Evolutionary conservation across 2,888 invertebrate genomes (phyloP).

Genomic region (Drosophila neoperkinsi): DNA sequence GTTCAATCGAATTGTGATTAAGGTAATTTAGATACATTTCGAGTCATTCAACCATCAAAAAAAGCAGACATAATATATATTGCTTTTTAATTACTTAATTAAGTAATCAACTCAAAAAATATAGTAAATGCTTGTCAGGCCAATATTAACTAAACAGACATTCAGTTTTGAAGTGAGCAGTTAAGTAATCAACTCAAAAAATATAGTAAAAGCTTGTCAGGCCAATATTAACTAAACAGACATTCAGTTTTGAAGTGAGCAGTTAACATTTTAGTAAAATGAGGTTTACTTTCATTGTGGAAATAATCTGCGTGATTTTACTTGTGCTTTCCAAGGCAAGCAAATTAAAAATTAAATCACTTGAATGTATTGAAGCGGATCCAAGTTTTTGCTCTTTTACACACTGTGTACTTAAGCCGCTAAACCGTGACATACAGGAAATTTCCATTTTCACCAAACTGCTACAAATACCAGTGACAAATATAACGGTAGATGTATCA

Average conservation of each 20-base stretch:
- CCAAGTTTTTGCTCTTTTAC: not conserved
- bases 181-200: too few species aligned
- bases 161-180: not conserved
- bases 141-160: not conserved
- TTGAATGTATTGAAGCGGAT: conserved; percentile 25
- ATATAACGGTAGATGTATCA: conserved; percentile 30
- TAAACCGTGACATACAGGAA: conserved; percentile 28
- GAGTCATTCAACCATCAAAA: not conserved
- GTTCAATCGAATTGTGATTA: too few species aligned
- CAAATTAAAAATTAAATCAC: conserved; percentile 3
- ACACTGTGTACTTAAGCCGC: conserved; percentile 23
- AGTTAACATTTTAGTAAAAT: not conserved
- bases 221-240: not conserved
- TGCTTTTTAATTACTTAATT: not conserved
- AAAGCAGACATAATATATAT: not conserved
- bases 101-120: not conserved
- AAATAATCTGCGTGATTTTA: not conserved
- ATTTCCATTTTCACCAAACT: conserved; percentile 4
- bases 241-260: not conserved
- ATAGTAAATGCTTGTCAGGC: not conserved
- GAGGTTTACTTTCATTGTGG: not conserved
- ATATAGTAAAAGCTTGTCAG: not conserved
- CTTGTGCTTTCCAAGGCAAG: not conserved
- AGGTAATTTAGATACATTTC: not conserved
- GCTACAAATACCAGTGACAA: conserved; percentile 30